These are phyloP conservation scores for Dendrocopos noguchii DNA, from an alignment of 2,113 vertebrate genomes.

Conservation along the genomic window DNA sequence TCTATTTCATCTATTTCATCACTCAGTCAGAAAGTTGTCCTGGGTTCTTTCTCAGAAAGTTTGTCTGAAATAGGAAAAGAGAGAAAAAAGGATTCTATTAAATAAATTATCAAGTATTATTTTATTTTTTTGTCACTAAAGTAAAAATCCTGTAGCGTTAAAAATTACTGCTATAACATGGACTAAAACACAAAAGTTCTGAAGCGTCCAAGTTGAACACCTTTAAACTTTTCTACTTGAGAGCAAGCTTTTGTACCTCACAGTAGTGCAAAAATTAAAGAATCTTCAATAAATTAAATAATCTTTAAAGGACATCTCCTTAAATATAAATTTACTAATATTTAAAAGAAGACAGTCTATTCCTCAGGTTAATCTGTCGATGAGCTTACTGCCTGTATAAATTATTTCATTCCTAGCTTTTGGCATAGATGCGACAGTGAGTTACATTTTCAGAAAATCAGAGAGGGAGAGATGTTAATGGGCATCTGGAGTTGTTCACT, in stretches of 20 bases:
- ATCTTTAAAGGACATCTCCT: neutral
- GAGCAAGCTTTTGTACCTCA: neutral
- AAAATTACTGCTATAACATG: neutral
- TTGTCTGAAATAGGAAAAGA: slow-evolving; percentile 2
- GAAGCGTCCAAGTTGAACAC: neutral
- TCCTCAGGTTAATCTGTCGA: neutral
- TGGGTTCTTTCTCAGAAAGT: neutral
- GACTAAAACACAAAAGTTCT: neutral
- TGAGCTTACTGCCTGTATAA: neutral
- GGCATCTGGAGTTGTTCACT: neutral
- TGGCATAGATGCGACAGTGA: neutral
- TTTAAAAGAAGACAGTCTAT: neutral
- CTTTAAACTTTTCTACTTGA: neutral
- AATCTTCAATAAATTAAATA: neutral
- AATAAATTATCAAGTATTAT: neutral
- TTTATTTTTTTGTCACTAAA: neutral
- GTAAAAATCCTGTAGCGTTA: neutral
- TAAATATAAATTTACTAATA: neutral
- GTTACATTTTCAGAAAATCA: neutral
- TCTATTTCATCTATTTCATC: neutral
- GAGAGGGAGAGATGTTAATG: neutral
- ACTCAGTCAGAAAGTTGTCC: neutral
- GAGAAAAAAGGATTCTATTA: neutral
- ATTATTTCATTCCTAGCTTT: neutral
- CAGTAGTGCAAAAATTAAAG: neutral